These are phyloP conservation scores for Orthonevra nobilis DNA, from an alignment of 2,888 invertebrate genomes.

Conservation along the genomic window DNA sequence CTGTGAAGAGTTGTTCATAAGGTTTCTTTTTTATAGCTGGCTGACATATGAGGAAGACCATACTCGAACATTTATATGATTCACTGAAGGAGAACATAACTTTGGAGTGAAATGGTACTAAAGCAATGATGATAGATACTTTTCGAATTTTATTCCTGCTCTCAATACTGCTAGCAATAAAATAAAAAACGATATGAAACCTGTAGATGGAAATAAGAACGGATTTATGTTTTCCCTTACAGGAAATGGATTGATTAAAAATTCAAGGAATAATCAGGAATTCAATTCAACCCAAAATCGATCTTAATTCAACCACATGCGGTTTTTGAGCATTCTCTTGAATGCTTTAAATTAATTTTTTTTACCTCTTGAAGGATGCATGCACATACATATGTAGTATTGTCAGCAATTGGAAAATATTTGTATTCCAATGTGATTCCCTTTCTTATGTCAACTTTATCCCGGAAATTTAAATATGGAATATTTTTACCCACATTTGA, in stretches of 20 bases:
- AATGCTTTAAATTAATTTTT: no score
- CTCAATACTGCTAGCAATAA: not conserved
- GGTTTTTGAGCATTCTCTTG: no score
- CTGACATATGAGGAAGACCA: slow-evolving; percentile 9
- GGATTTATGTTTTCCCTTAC: no score
- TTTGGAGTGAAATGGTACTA: not conserved
- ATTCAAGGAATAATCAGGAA: no score
- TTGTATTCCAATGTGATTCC: not conserved
- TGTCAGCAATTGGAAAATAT: not conserved
- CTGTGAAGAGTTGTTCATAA: slow-evolving; percentile 6
- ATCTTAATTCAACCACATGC: no score
- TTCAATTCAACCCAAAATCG: no score
- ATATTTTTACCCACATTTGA: not conserved
- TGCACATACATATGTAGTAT: not conserved
- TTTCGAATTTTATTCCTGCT: slow-evolving; percentile 13
- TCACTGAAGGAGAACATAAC: not conserved
- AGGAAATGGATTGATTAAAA: no score
- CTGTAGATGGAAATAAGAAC: not conserved
- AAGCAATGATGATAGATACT: slow-evolving; percentile 17
- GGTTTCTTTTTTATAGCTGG: slow-evolving; percentile 31
- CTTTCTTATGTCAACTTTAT: not conserved
- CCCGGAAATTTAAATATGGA: not conserved
- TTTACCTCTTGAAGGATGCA: no score
- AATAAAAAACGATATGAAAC: slow-evolving; percentile 1
- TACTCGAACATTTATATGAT: slow-evolving; percentile 13